Base-by-base conservation (phyloP, 2,888 invertebrate species). In the Ypsolopha scabrella region DNA sequence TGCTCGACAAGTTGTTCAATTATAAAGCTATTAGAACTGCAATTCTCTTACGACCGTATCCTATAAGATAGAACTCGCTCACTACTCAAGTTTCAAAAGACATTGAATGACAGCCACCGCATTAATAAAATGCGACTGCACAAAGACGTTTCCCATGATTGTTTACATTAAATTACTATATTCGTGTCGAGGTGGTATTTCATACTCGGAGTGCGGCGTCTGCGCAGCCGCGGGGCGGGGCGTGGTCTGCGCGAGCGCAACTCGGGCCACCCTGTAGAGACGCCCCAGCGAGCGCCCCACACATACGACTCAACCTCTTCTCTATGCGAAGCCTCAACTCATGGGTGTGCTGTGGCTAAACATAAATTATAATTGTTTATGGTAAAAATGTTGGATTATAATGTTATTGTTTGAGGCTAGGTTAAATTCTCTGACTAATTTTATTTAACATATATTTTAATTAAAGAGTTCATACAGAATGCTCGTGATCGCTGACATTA, bases 131-230 rank as follows among this genome's bases (percentile, higher is more conserved):
- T 38, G 38, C 34, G 74, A 75, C 72, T 72, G 73, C 67, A 75
- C 77, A 76, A 77, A 58, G 61, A 62, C 60, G 67, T 69, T 75
- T 73, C 73, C 72, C 71, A 74, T 69, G 72, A 75, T 76, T 79
- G 77, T 80, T 78, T 78, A 77, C 79, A 78, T 78, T 77, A 72
- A 76, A 80, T 77, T 75, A 75, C 72, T 70, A 75, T 70, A 72
- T 73, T 73, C 62, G 69, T 70, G 69, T 75, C 70, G 69, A 73
- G 24, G 68, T 71, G 68, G 71, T 72, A 67, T 70, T 70, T 65
- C 62, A 64, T 67, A 65, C 24, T 24, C 2, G 4, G 24, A 65
- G 63, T 60, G 60, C 58, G 51, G 52, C 53, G 65, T 64, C 62
- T 60, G 60, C 64, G 61, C 58, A 57, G 72, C 71, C 74, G 53